phyloP scores from a whole-genome alignment of 1,140 invertebrate genomes.

The Drosophila sproati region DNA sequence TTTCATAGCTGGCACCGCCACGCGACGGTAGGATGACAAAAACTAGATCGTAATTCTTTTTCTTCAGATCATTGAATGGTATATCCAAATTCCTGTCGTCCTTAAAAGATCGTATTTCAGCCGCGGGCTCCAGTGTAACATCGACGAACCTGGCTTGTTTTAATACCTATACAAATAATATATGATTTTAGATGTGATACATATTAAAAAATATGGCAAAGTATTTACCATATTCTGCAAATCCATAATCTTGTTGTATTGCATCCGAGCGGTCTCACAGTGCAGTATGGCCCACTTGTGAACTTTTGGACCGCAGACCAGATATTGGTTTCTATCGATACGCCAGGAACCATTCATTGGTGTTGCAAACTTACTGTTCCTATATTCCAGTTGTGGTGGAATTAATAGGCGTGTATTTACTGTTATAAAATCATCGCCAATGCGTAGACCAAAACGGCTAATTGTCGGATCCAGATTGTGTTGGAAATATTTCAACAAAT shows the following conservation, averaged over 20 bases:
- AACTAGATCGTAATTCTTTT: conserved; percentile 44
- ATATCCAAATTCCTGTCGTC: conserved; percentile 47
- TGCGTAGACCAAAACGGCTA: conserved; percentile 87
- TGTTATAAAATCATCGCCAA: conserved; percentile 86
- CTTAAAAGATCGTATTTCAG: conserved; percentile 38
- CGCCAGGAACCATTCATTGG: conserved; percentile 66
- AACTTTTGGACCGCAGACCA: conserved; percentile 30
- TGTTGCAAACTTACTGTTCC: conserved; percentile 22
- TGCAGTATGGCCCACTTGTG: conserved; percentile 75
- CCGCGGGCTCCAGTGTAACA: conserved; percentile 29
- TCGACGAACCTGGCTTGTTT: conserved; percentile 13
- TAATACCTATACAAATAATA: conserved; percentile 6
- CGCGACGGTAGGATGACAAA: conserved; percentile 87
- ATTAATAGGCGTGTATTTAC: conserved; percentile 86
- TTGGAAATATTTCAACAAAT: conserved; percentile 85
- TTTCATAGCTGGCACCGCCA: conserved; percentile 85
- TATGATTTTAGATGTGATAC: neutral
- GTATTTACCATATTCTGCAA: conserved; percentile 33
- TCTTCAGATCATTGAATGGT: conserved; percentile 52
- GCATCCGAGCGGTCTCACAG: conserved; percentile 1
- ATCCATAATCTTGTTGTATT: conserved; percentile 17
- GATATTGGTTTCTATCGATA: conserved; percentile 43
- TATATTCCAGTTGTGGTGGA: conserved; percentile 86
- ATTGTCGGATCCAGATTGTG: conserved; percentile 85
- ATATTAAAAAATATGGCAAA: neutral